A percentile compares a stretch with the other conserved stretches of the same genome.
phyloP scores from a whole-genome alignment of 2,113 vertebrate species.

The Narcine bancroftii region DNA sequence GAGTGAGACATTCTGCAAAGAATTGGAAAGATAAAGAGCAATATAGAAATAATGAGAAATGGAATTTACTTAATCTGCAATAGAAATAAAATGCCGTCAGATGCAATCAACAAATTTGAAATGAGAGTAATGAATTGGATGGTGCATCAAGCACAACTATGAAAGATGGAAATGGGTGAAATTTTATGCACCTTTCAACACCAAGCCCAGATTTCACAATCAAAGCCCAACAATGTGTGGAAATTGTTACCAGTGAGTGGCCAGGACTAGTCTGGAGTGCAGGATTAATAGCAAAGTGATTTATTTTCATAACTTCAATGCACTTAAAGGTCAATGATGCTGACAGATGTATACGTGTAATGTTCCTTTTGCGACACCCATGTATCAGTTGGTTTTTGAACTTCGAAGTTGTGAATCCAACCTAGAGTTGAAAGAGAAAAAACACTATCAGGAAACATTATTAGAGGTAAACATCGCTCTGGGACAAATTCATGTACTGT shows the following conservation, averaged over 20 bases:
- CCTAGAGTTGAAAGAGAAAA: neutral
- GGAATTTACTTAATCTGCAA: neutral
- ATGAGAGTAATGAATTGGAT: neutral
- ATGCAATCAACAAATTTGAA: neutral
- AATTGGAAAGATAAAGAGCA: neutral
- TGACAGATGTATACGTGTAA: slow-evolving; percentile 1
- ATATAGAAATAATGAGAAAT: neutral
- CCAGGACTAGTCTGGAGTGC: neutral
- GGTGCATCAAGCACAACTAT: neutral
- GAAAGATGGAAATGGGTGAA: neutral
- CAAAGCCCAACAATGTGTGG: neutral
- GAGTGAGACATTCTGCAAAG: neutral
- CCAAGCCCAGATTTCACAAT: neutral
- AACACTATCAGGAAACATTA: too few species aligned
- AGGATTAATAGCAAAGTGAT: slow-evolving; percentile 15
- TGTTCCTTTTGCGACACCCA: neutral
- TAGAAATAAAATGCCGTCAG: neutral
- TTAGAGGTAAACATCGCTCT: neutral
- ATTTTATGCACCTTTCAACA: slow-evolving; percentile 19
- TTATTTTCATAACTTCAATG: neutral
- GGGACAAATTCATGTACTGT: neutral
- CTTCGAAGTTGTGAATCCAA: neutral
- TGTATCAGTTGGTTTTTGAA: neutral
- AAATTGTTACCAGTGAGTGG: slow-evolving; percentile 9
- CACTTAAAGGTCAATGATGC: slow-evolving; percentile 22